Evolutionary conservation across 2,888 invertebrate genomes (phyloP).

Genomic region (Ditylenchus weischeri): DNA sequence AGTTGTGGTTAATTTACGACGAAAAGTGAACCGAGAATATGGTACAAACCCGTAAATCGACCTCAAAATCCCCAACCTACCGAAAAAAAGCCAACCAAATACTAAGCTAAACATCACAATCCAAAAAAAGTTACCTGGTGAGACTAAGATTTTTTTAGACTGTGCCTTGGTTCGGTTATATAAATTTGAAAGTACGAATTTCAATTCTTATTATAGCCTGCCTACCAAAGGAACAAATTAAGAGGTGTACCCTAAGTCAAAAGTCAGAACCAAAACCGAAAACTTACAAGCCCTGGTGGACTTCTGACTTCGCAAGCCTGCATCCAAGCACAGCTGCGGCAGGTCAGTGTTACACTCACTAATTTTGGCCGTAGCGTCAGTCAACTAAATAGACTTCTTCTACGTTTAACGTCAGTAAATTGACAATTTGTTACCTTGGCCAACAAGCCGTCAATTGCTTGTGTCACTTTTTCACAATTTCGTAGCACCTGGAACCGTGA

Average conservation of each 20-base stretch:
- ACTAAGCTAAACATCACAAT: too few species aligned
- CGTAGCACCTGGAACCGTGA: constrained; percentile 6
- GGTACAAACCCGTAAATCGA: too few species aligned
- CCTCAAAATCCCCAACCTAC: too few species aligned
- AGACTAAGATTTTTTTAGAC: background rate
- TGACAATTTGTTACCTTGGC: background rate
- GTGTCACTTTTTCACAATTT: constrained; percentile 4
- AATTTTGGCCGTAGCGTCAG: constrained; percentile 52
- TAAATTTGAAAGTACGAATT: background rate
- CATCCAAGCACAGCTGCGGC: constrained; percentile 60
- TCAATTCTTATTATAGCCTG: too few species aligned
- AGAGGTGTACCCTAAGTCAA: too few species aligned
- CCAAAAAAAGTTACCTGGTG: too few species aligned
- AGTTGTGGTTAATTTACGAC: too few species aligned
- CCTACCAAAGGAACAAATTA: too few species aligned
- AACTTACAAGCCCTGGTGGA: constrained; percentile 36
- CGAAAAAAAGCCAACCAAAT: too few species aligned
- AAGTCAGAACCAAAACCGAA: too few species aligned
- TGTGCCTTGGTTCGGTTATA: constrained; percentile 13
- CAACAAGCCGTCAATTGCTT: constrained; percentile 3
- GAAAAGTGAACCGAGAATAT: too few species aligned
- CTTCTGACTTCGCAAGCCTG: constrained; percentile 64
- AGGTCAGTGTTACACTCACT: constrained; percentile 62
- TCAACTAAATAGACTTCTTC: constrained; percentile 35
- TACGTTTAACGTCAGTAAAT: background rate